These are phyloP conservation scores for Crenichthys baileyi DNA, from an alignment of 2,797 vertebrate species.

Conservation along the genomic window DNA sequence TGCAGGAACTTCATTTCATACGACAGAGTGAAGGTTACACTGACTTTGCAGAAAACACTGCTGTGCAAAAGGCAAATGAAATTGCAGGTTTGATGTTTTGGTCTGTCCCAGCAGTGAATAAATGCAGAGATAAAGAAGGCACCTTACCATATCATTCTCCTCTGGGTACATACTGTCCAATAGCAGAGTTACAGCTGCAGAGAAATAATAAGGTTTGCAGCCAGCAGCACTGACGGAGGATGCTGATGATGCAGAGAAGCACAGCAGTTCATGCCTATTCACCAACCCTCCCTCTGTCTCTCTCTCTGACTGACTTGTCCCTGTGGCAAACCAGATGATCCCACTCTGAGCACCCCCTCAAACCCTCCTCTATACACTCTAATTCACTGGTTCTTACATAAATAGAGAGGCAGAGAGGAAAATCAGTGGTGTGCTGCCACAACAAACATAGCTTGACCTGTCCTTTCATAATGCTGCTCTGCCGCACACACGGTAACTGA, in stretches of 20 bases:
- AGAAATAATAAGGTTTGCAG: constrained; percentile 35
- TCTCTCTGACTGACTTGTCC: constrained; percentile 59
- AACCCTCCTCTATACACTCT: constrained; percentile 17
- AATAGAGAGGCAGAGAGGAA: constrained; percentile 40
- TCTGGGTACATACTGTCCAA: constrained; percentile 75
- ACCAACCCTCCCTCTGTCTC: constrained; percentile 45
- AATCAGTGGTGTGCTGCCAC: constrained; percentile 45
- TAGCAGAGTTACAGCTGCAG: constrained; percentile 42
- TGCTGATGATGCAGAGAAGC: constrained; percentile 40
- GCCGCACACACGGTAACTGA: constrained; percentile 33
- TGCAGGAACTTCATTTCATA: neutral
- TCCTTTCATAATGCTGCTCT: constrained; percentile 39
- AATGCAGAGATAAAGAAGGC: constrained; percentile 30
- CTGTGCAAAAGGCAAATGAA: neutral
- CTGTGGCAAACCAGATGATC: constrained; percentile 50
- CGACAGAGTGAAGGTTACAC: constrained; percentile 7
- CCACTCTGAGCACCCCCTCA: constrained; percentile 24
- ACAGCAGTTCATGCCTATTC: constrained; percentile 31
- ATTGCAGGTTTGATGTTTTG: constrained; percentile 3
- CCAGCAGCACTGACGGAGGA: constrained; percentile 38
- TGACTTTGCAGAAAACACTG: constrained; percentile 35
- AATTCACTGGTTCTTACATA: constrained; percentile 64
- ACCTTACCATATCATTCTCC: constrained; percentile 68
- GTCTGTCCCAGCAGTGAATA: neutral
- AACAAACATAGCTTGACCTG: constrained; percentile 53